Conservation (phyloP, 2,113 vertebrate genomes). For the Podarcis muralis region DNA sequence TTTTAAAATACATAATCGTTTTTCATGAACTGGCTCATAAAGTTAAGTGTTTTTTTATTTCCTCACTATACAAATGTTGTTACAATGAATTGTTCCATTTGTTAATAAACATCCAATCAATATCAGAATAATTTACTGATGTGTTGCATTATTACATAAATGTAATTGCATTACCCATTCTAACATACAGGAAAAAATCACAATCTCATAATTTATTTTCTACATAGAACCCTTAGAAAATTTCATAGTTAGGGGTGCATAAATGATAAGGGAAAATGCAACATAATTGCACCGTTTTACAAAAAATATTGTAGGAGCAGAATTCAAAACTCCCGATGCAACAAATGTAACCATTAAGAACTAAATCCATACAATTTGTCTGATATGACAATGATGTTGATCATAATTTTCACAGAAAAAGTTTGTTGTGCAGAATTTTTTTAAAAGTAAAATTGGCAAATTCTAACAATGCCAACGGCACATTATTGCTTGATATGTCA, state of each 20-base stretch:
- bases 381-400: constrained; percentile 54
- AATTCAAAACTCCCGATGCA: constrained; percentile 52
- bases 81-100: constrained; percentile 74
- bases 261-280: constrained; percentile 55
- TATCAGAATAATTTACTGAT: constrained; percentile 66
- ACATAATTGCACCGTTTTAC: constrained; percentile 62
- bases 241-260: constrained; percentile 60
- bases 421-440: constrained; percentile 57
- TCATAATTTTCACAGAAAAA: constrained; percentile 56
- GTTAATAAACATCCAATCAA: constrained; percentile 76
- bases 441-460: constrained; percentile 63
- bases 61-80: constrained; percentile 85
- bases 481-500: constrained; percentile 70
- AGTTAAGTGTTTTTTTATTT: constrained; percentile 79
- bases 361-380: constrained; percentile 47
- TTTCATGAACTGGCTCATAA: constrained; percentile 75
- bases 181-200: constrained; percentile 81
- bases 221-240: constrained; percentile 87
- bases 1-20: constrained; percentile 79
- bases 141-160: constrained; percentile 77
- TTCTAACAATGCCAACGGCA: constrained; percentile 62
- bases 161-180: constrained; percentile 70
- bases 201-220: constrained; percentile 70
- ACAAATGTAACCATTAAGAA: constrained; percentile 21
- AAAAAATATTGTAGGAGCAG: constrained; percentile 51